These are phyloP conservation scores for Neoscelio sp. DNA, from an alignment of 2,888 invertebrate species.

Conservation along the genomic window DNA sequence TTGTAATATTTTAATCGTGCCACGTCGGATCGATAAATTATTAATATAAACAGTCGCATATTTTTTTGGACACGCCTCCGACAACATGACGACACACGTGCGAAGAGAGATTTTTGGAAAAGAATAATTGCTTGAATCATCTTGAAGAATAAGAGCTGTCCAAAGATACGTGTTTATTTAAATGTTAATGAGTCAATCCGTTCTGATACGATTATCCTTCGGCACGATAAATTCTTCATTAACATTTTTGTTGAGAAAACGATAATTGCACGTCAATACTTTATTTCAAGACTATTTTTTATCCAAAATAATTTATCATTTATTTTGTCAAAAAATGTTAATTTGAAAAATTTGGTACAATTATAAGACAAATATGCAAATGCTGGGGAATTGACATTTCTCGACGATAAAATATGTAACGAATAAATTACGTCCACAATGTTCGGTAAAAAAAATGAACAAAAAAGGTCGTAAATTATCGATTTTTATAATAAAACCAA, in stretches of 20 bases:
- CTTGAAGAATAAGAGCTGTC: conserved; percentile 59
- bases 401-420: too few species aligned
- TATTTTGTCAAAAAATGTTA: not conserved
- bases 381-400: too few species aligned
- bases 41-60: conserved; percentile 67
- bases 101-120: conserved; percentile 51
- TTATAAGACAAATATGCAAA: too few species aligned
- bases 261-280: conserved; percentile 7
- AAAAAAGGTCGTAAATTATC: too few species aligned
- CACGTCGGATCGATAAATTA: conserved; percentile 67
- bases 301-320: not conserved
- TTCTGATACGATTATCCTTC: conserved; percentile 55
- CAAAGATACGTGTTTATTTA: conserved; percentile 63
- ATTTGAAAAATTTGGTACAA: too few species aligned
- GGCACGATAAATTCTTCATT: conserved; percentile 52
- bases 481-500: too few species aligned
- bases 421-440: too few species aligned
- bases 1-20: conserved; percentile 64
- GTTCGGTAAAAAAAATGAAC: too few species aligned
- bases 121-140: conserved; percentile 59
- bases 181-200: conserved; percentile 64
- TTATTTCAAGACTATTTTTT: not conserved
- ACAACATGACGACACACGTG: conserved; percentile 63
- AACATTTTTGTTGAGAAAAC: conserved; percentile 38
- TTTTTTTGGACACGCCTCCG: conserved; percentile 66